Evolutionary conservation across 1,140 invertebrate genomes (phyloP).

Genomic region (Drosophila biarmipes): DNA sequence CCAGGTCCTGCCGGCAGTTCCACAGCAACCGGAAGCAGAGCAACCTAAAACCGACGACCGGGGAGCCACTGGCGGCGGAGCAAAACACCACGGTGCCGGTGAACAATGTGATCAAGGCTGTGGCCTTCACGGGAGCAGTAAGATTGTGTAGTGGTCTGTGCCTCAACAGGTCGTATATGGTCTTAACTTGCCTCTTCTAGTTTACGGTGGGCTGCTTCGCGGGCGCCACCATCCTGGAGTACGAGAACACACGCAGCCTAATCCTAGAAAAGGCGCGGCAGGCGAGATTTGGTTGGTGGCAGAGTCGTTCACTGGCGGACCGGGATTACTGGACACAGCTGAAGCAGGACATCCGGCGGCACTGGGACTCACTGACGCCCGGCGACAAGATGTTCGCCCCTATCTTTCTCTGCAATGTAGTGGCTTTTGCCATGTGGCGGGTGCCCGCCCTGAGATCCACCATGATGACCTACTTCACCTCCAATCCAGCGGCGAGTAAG

Average conservation of each 20-base stretch:
- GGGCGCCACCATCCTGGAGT: conserved; percentile 93
- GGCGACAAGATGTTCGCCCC: conserved; percentile 92
- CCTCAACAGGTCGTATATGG: not conserved
- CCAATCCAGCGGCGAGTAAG: conserved; percentile 91
- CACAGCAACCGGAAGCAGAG: conserved; percentile 43
- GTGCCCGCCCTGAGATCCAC: conserved; percentile 89
- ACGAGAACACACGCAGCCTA: conserved; percentile 91
- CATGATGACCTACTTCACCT: conserved; percentile 95
- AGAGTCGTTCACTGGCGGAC: conserved; percentile 48
- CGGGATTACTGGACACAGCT: conserved; percentile 56
- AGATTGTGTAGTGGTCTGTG: conserved; percentile 35
- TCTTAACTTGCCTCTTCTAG: conserved; percentile 38
- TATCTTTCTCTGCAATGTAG: conserved; percentile 91
- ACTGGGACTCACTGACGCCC: conserved; percentile 91
- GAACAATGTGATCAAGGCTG: conserved; percentile 87
- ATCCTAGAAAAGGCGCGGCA: conserved; percentile 87
- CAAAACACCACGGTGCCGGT: conserved; percentile 79
- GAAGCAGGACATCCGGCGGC: conserved; percentile 85
- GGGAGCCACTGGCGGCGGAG: conserved; percentile 35
- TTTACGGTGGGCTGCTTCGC: conserved; percentile 90
- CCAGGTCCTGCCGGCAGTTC: conserved; percentile 43
- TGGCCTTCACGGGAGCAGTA: conserved; percentile 89
- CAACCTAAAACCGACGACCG: conserved; percentile 49
- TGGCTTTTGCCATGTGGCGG: conserved; percentile 94
- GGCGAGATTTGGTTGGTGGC: conserved; percentile 84